Percentiles rank a stretch among this genome's conserved stretches.
Evolutionary conservation across 2,113 vertebrate genomes (phyloP).

Genomic region (Drymodes brunneopygia): DNA sequence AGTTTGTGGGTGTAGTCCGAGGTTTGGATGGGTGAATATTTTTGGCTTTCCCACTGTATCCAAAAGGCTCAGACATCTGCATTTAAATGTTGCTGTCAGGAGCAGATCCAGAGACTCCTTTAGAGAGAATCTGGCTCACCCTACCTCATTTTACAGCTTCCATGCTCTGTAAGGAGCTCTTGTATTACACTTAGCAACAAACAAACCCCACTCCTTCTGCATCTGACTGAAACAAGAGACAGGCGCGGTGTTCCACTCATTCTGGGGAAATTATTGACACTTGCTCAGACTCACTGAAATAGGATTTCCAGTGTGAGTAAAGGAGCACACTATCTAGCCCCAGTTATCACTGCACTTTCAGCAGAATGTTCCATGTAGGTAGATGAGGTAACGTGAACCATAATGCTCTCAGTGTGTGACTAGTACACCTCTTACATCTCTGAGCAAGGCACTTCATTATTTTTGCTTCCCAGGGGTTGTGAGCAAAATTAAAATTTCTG

Average conservation of each 20-base stretch:
- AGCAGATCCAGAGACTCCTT: not conserved
- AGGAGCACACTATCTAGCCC: not conserved
- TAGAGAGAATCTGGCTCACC: not conserved
- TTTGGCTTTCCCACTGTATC: not conserved
- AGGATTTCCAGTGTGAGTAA: not conserved
- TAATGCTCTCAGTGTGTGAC: not conserved
- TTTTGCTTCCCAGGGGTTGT: conserved; percentile 9
- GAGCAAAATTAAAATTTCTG: conserved; percentile 44
- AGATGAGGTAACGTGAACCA: not conserved
- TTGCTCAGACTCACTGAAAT: not conserved
- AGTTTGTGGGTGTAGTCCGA: not conserved
- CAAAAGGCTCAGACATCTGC: not conserved
- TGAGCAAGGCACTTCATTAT: conserved; percentile 19
- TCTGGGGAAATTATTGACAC: not conserved
- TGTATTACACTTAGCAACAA: not conserved
- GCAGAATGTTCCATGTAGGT: not conserved
- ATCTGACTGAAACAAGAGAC: not conserved
- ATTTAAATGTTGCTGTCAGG: not conserved
- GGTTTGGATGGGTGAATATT: not conserved
- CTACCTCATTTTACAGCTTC: not conserved
- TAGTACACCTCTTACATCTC: not conserved
- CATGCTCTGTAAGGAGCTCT: not conserved
- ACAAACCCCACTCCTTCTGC: not conserved
- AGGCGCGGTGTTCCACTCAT: not conserved
- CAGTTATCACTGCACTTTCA: not conserved